Conservation (phyloP, 2,888 invertebrate genomes). For the Aphidoletes aphidimyza region DNA sequence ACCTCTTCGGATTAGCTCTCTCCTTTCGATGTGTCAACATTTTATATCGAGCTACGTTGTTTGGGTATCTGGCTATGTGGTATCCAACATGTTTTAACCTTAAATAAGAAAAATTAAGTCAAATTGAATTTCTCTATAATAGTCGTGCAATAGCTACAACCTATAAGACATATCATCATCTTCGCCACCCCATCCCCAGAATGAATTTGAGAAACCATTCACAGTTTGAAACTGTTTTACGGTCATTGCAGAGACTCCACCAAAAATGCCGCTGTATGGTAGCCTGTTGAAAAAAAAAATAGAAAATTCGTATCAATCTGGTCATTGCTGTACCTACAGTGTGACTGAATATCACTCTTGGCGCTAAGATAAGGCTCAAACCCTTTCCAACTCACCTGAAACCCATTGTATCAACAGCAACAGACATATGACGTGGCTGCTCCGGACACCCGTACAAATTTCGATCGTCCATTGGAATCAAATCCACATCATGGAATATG, state of each 20-base stretch:
- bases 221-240: constrained; percentile 85
- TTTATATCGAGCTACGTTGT: constrained; percentile 92
- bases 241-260: constrained; percentile 93
- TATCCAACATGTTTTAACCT: constrained; percentile 81
- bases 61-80: constrained; percentile 92
- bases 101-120: too few species aligned
- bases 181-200: constrained; percentile 99
- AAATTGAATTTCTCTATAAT: too few species aligned
- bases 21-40: constrained; percentile 95
- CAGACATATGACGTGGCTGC: constrained; percentile 93
- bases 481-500: constrained; percentile 96
- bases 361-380: too few species aligned
- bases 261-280: constrained; percentile 91
- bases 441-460: constrained; percentile 92
- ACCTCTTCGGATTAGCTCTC: constrained; percentile 90
- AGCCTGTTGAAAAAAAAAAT: too few species aligned
- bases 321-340: too few species aligned
- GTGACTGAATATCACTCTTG: too few species aligned
- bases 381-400: constrained; percentile 80
- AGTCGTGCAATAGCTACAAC: too few species aligned
- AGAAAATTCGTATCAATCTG: too few species aligned
- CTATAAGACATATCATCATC: constrained; percentile 95
- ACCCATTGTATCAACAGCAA: constrained; percentile 85
- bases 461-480: constrained; percentile 90
- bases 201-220: constrained; percentile 93